Conservation (phyloP, 2,888 invertebrate species). For the Germaria angustata region DNA sequence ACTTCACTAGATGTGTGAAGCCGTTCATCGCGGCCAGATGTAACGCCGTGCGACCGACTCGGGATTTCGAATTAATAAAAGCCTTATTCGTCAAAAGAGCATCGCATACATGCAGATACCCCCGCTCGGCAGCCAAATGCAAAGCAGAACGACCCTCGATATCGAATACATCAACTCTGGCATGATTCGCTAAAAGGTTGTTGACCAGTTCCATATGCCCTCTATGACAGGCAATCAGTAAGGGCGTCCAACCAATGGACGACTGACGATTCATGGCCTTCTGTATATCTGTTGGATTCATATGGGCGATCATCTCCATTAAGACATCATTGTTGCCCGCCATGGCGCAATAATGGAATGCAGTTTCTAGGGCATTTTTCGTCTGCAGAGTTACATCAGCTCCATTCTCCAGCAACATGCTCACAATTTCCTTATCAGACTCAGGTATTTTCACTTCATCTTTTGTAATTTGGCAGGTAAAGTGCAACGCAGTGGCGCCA, state of each 20-base stretch:
- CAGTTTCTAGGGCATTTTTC: conserved; percentile 93
- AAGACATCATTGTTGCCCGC: conserved; percentile 98
- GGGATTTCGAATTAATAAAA: conserved; percentile 98
- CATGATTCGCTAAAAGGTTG: conserved; percentile 94
- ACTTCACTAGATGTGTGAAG: conserved; percentile 92
- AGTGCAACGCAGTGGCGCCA: conserved; percentile 96
- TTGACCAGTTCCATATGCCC: conserved; percentile 97
- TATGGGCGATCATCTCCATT: conserved; percentile 94
- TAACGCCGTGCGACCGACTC: conserved; percentile 97
- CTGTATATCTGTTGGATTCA: conserved; percentile 94
- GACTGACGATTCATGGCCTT: conserved; percentile 96
- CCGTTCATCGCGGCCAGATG: conserved; percentile 99
- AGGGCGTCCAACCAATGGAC: conserved; percentile 97
- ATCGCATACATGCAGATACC: conserved; percentile 93
- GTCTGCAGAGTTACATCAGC: conserved; percentile 93
- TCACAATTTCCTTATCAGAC: conserved; percentile 92
- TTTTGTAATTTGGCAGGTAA: conserved; percentile 93
- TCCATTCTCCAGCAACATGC: conserved; percentile 92
- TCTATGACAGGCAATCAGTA: conserved; percentile 96
- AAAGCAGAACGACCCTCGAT: conserved; percentile 96
- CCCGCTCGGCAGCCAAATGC: conserved; percentile 96
- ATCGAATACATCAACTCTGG: conserved; percentile 99
- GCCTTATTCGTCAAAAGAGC: conserved; percentile 96
- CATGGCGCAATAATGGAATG: conserved; percentile 96
- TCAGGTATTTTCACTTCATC: conserved; percentile 87